These are phyloP conservation scores for Agonum fuliginosum DNA, from an alignment of 2,888 invertebrate species.

Conservation along the genomic window DNA sequence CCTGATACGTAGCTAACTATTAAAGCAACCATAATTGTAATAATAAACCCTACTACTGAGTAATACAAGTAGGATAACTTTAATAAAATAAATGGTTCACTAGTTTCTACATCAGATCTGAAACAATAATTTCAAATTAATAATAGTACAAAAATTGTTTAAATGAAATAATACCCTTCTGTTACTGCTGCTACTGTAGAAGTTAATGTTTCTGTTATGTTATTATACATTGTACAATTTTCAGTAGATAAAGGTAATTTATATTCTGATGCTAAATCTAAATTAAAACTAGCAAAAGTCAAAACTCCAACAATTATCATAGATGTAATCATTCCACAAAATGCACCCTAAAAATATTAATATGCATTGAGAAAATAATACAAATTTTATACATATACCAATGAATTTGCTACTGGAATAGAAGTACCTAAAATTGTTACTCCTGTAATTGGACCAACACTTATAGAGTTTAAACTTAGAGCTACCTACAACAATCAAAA, in stretches of 20 bases:
- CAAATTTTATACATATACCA: too few species aligned
- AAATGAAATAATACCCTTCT: neutral
- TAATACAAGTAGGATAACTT: neutral
- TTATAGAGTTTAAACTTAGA: too few species aligned
- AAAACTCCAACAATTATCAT: neutral
- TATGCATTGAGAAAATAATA: too few species aligned
- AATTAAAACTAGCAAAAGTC: neutral
- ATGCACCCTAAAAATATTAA: neutral
- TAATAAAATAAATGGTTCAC: neutral
- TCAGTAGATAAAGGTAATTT: neutral
- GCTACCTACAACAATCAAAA: too few species aligned
- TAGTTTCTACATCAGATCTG: neutral
- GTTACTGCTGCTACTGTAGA: neutral
- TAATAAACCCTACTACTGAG: neutral
- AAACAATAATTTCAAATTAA: neutral
- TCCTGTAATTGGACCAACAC: too few species aligned
- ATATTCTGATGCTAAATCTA: neutral
- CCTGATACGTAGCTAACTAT: neutral
- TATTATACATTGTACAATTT: neutral
- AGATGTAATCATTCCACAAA: too few species aligned
- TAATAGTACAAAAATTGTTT: neutral
- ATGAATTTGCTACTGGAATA: too few species aligned
- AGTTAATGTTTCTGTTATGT: neutral
- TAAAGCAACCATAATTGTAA: neutral
- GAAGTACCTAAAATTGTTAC: too few species aligned